Percentiles rank a stretch among this genome's conserved stretches.
Conservation (phyloP, 2,888 invertebrate species). For the Abrostola tripartita region DNA sequence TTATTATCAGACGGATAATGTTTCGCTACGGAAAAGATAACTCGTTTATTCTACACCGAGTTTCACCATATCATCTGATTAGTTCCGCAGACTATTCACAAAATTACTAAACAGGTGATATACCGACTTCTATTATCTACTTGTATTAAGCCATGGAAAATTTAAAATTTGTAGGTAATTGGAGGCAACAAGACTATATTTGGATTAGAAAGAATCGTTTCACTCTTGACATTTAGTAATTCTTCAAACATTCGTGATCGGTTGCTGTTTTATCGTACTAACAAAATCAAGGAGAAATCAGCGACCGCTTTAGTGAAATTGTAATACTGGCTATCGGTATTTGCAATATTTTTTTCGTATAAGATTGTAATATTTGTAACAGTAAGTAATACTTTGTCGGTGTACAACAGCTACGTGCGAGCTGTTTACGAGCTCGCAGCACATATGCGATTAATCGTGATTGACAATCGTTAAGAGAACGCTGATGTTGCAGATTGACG, state of each 20-base stretch:
- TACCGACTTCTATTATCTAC: neutral
- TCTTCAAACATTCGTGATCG: conserved; percentile 8
- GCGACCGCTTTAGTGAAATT: too few species aligned
- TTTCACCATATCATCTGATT: neutral
- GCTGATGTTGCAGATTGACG: conserved; percentile 30
- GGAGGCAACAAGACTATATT: conserved; percentile 7
- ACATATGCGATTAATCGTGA: conserved; percentile 45
- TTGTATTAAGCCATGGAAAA: neutral
- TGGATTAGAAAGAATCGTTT: conserved; percentile 4
- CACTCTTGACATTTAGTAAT: neutral
- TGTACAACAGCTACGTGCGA: conserved; percentile 17
- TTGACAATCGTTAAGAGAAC: conserved; percentile 48
- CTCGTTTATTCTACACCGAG: conserved; percentile 8
- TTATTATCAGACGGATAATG: conserved; percentile 25
- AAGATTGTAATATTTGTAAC: conserved; percentile 17
- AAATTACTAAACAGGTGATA: neutral
- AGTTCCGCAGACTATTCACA: neutral
- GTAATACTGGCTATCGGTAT: too few species aligned
- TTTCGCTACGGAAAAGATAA: conserved; percentile 30
- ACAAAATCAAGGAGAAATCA: too few species aligned
- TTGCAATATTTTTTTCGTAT: too few species aligned
- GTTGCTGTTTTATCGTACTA: neutral
- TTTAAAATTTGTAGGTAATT: neutral
- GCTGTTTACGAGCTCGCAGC: conserved; percentile 28
- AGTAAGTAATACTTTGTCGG: conserved; percentile 23